Evolutionary conservation across 2,888 invertebrate genomes (phyloP).

Genomic region (Eugnorisma glareosa): DNA sequence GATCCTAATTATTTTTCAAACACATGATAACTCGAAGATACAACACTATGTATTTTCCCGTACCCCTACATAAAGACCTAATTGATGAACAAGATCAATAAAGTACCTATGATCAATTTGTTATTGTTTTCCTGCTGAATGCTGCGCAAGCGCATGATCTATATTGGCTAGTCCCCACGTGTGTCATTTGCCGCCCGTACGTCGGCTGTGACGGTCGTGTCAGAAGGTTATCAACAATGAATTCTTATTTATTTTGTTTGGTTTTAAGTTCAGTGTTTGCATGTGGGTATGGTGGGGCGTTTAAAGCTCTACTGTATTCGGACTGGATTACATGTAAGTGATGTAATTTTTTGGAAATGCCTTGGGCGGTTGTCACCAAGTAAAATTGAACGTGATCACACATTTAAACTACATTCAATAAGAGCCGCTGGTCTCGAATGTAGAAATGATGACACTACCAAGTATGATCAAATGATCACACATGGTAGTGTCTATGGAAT

Average conservation of each 20-base stretch:
- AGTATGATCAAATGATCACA: not conserved
- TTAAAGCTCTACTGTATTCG: constrained; percentile 80
- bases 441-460: not conserved
- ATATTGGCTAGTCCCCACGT: constrained; percentile 18
- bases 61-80: not conserved
- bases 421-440: not conserved
- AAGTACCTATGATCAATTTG: constrained; percentile 26
- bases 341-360: constrained; percentile 18
- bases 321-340: constrained; percentile 86
- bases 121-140: constrained; percentile 39
- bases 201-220: constrained; percentile 64
- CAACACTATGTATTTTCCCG: constrained; percentile 29
- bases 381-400: not conserved
- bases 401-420: not conserved
- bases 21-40: constrained; percentile 28
- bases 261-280: constrained; percentile 66
- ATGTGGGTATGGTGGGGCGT: constrained; percentile 74
- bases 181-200: constrained; percentile 73
- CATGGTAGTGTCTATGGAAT: not conserved
- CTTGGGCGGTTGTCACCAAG: not conserved
- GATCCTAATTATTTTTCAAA: constrained; percentile 43
- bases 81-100: constrained; percentile 24
- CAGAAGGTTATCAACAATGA: constrained; percentile 63
- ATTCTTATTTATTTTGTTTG: constrained; percentile 65
- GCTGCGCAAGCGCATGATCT: constrained; percentile 45